Evolutionary conservation across 2,797 vertebrate genomes (phyloP).

Genomic region (Pristis pectinata): DNA sequence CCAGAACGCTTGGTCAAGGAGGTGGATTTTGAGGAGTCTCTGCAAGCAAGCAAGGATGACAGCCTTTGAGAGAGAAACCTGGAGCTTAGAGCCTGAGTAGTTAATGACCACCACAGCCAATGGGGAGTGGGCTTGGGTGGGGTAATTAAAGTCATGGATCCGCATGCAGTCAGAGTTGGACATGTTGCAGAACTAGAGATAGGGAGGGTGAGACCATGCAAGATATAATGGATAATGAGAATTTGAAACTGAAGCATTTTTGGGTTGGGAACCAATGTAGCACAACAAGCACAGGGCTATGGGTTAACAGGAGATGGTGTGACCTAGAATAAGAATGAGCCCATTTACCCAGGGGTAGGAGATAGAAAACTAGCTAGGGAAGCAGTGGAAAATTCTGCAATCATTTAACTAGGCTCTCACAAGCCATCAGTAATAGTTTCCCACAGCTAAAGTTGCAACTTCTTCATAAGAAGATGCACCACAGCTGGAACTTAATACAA

Average conservation of each 20-base stretch:
- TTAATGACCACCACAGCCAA: background rate
- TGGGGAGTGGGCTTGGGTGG: too few relatives aligned
- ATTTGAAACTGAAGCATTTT: background rate
- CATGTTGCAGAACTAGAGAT: background rate
- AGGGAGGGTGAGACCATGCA: background rate
- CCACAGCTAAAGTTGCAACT: background rate
- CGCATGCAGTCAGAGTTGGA: background rate
- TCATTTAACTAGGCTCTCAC: background rate
- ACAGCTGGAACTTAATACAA: background rate
- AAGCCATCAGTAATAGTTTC: background rate
- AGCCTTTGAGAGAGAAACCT: background rate
- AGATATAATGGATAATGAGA: background rate
- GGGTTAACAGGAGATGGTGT: background rate
- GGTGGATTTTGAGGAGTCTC: background rate
- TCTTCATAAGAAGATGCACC: background rate
- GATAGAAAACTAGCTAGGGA: background rate
- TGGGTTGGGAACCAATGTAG: too few relatives aligned
- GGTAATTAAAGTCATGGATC: too few relatives aligned
- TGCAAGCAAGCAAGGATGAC: background rate
- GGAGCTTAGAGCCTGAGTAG: too few relatives aligned
- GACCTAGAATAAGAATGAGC: background rate
- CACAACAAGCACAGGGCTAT: too few relatives aligned
- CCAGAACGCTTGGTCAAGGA: background rate
- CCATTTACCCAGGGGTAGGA: too few relatives aligned
- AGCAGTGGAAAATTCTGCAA: background rate